phyloP scores from a whole-genome alignment of 2,113 vertebrate species.

The Trichechus manatus region DNA sequence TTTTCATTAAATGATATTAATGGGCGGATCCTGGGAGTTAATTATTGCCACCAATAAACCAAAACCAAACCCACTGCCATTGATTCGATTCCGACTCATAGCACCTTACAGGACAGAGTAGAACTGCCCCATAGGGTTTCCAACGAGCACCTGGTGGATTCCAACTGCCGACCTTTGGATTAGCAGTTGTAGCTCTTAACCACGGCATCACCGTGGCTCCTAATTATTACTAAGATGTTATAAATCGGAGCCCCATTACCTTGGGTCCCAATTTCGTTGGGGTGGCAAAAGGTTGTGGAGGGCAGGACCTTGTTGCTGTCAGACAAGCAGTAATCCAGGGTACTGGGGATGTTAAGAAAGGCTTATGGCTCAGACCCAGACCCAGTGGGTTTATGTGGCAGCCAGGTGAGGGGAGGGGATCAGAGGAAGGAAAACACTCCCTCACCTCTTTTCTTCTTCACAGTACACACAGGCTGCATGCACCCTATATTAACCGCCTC shows the following conservation, averaged over 20 bases:
- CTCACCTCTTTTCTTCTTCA: not conserved
- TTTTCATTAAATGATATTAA: not conserved
- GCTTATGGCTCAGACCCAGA: no score
- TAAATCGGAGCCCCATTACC: not conserved
- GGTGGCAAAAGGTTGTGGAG: not conserved
- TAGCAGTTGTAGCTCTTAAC: no score
- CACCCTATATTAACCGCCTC: not conserved
- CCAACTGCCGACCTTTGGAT: no score
- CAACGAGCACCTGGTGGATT: no score
- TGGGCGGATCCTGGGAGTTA: not conserved
- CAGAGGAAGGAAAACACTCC: fast-evolving
- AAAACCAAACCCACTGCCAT: no score
- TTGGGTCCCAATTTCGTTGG: not conserved
- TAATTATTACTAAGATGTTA: not conserved
- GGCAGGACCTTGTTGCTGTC: not conserved
- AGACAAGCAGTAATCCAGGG: not conserved
- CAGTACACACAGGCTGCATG: fast-evolving
- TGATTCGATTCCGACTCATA: no score
- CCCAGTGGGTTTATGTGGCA: not conserved
- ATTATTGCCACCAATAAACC: not conserved
- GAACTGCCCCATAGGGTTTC: no score
- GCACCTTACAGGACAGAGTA: no score
- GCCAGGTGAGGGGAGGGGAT: fast-evolving
- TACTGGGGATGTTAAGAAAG: not conserved
- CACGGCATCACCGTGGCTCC: no score